These are phyloP conservation scores for Zoroaster sp. DNA, from an alignment of 53 echinoderm and acorn worm genomes.

Conservation along the genomic window DNA sequence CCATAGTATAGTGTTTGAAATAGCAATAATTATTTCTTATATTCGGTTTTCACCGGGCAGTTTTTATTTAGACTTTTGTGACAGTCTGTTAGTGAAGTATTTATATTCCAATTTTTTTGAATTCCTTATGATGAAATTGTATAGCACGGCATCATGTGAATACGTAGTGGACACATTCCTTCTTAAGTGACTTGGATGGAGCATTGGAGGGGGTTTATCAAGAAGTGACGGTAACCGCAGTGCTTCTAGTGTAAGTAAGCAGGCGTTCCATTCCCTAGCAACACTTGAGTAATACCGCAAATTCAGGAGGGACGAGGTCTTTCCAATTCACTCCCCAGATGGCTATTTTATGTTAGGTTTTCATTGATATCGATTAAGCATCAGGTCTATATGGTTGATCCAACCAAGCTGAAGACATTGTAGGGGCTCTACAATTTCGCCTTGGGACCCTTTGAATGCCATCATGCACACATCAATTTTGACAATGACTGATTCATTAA, in stretches of 20 bases:
- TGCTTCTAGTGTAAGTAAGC: neutral
- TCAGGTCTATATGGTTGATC: neutral
- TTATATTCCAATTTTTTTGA: no score
- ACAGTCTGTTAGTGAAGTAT: no score
- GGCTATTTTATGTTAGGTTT: slow-evolving; percentile 3
- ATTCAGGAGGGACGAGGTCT: neutral
- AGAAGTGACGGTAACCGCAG: neutral
- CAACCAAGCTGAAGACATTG: slow-evolving; percentile 18
- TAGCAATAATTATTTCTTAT: no score
- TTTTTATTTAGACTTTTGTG: no score
- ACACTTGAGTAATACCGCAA: neutral
- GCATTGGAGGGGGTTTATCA: neutral
- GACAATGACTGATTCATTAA: neutral
- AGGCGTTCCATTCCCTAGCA: neutral
- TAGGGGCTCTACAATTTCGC: neutral
- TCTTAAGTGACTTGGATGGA: neutral
- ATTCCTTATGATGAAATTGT: no score
- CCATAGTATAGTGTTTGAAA: no score
- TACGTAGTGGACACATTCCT: no score
- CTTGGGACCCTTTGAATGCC: neutral
- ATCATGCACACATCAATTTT: neutral
- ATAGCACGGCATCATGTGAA: no score
- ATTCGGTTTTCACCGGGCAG: no score
- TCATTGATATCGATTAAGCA: slow-evolving; percentile 11
- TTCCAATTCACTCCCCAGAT: neutral